Percentiles rank a stretch among this genome's conserved stretches.
These are phyloP conservation scores for Drosophila ercepeae DNA, from an alignment of 1,140 invertebrate species.

Conservation along the genomic window DNA sequence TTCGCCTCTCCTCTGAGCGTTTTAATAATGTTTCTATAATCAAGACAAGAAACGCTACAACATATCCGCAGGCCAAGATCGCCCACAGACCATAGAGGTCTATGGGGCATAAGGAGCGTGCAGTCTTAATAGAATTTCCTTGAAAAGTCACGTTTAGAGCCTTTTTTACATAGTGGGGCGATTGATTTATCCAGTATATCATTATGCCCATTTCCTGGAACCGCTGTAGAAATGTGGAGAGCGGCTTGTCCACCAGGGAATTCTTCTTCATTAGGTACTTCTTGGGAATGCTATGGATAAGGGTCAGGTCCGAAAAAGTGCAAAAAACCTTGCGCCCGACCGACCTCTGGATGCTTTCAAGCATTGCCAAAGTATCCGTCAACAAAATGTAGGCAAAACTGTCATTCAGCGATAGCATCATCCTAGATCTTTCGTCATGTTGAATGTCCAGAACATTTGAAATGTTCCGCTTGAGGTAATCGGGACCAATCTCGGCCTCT, in stretches of 20 bases:
- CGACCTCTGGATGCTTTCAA: neutral
- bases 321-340: neutral
- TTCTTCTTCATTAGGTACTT: neutral
- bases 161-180: neutral
- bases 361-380: neutral
- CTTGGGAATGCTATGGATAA: neutral
- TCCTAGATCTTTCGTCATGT: fast-evolving
- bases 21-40: neutral
- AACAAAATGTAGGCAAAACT: constrained; percentile 1
- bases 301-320: neutral
- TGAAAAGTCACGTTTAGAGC: neutral
- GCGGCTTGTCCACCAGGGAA: constrained; percentile 7
- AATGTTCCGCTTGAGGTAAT: neutral
- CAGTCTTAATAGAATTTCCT: neutral
- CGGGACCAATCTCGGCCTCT: neutral
- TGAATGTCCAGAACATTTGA: neutral
- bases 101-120: neutral
- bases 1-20: neutral
- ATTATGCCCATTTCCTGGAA: constrained; percentile 1
- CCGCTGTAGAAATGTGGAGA: neutral
- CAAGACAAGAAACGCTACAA: neutral
- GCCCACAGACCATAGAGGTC: constrained; percentile 20
- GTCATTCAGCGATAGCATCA: constrained; percentile 1
- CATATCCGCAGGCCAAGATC: neutral
- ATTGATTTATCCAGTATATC: neutral